Evolutionary conservation across 1,140 invertebrate species (phyloP).

Genomic region (Delia radicum): DNA sequence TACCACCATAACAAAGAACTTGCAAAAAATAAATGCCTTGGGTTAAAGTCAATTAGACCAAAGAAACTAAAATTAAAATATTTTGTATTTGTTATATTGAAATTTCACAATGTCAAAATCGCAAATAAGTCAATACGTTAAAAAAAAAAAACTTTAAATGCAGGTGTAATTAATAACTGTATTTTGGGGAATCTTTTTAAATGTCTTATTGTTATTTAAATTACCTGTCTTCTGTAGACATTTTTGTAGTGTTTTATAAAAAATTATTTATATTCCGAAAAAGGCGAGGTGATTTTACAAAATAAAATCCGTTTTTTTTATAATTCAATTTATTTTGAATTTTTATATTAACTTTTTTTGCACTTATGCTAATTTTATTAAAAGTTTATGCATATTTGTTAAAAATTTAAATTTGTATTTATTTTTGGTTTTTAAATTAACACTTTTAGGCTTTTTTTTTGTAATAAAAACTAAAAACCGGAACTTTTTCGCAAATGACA

Average conservation of each 20-base stretch:
- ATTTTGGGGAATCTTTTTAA: too few species aligned
- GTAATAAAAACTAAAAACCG: neutral
- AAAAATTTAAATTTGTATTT: neutral
- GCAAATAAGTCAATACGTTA: too few species aligned
- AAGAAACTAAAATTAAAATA: too few species aligned
- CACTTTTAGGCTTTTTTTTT: neutral
- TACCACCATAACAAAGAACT: too few species aligned
- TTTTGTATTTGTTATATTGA: too few species aligned
- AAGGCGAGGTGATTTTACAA: neutral
- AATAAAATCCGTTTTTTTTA: neutral
- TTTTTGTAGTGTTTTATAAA: neutral
- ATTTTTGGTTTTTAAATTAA: neutral
- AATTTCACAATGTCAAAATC: too few species aligned
- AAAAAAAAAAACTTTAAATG: neutral
- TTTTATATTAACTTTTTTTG: neutral
- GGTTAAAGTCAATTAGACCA: too few species aligned
- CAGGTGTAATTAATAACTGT: neutral
- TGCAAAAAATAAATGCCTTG: too few species aligned
- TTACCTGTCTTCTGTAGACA: neutral
- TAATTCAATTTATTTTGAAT: too few species aligned
- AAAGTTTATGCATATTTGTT: too few species aligned
- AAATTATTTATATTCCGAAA: neutral
- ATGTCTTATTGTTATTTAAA: neutral
- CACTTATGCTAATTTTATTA: neutral
- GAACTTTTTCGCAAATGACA: neutral